Evolutionary conservation across 2,797 vertebrate genomes (phyloP).

Genomic region (Corythornis leucogaster): DNA sequence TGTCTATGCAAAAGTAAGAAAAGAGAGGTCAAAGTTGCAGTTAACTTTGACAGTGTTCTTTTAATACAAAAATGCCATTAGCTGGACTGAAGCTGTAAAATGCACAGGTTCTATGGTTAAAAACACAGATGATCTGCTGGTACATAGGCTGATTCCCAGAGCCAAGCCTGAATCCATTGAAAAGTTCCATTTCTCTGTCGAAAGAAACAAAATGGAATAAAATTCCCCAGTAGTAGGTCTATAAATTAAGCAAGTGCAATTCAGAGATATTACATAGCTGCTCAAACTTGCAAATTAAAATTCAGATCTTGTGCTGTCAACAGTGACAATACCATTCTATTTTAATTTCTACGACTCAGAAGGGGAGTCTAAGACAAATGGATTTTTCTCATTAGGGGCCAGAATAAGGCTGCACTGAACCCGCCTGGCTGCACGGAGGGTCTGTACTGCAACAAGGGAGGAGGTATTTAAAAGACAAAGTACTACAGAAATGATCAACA

Average conservation of each 20-base stretch:
- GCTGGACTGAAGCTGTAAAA: slow-evolving; percentile 31
- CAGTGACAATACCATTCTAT: not conserved
- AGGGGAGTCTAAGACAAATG: not conserved
- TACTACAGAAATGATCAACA: slow-evolving; percentile 57
- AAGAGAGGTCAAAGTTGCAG: not conserved
- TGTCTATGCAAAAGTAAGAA: slow-evolving; percentile 37
- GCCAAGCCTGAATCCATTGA: slow-evolving; percentile 10
- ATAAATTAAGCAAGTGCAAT: slow-evolving; percentile 64
- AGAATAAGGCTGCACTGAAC: slow-evolving; percentile 29
- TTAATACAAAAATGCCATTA: slow-evolving; percentile 26
- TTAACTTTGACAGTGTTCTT: not conserved
- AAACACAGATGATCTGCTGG: not conserved
- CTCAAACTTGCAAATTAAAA: slow-evolving; percentile 49
- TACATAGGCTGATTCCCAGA: slow-evolving; percentile 42
- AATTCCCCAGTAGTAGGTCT: slow-evolving; percentile 38
- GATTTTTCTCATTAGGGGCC: not conserved
- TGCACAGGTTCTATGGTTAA: not conserved
- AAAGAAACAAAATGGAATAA: slow-evolving; percentile 20
- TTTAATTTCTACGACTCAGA: slow-evolving; percentile 4
- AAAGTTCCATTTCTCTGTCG: slow-evolving; percentile 26
- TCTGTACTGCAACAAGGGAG: slow-evolving; percentile 33
- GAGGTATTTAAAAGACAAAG: slow-evolving; percentile 58
- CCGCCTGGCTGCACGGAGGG: not conserved
- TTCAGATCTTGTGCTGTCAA: slow-evolving; percentile 27
- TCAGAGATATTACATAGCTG: slow-evolving; percentile 52